Percentiles rank a stretch among this genome's conserved stretches.
Evolutionary conservation across 2,888 invertebrate species (phyloP).

Genomic region (Parascotia fuliginaria): DNA sequence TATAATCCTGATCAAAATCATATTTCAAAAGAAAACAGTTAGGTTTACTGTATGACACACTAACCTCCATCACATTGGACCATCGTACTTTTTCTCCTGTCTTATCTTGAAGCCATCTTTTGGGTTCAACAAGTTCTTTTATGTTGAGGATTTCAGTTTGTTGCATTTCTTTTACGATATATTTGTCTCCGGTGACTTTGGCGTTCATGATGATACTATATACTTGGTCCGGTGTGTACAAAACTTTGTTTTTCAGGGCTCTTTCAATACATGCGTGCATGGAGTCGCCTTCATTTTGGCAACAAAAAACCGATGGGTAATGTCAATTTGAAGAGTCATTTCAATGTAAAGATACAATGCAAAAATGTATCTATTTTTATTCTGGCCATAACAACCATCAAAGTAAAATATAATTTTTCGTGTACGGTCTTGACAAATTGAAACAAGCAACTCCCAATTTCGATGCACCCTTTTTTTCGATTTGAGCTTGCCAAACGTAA

Average conservation of each 20-base stretch:
- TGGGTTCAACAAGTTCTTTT: not conserved
- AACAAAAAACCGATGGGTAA: too few relatives aligned
- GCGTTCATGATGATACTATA: not conserved
- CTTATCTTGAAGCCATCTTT: too few relatives aligned
- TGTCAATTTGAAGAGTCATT: not conserved
- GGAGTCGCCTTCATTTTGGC: not conserved
- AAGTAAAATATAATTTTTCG: conserved; percentile 9
- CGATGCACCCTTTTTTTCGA: conserved; percentile 28
- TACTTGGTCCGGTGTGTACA: conserved; percentile 12
- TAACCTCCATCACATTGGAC: too few relatives aligned
- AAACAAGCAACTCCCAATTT: conserved; percentile 16
- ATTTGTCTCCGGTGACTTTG: conserved; percentile 7
- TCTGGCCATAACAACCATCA: conserved; percentile 15
- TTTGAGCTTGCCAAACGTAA: conserved; percentile 31
- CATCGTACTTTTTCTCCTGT: too few relatives aligned
- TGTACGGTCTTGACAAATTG: conserved; percentile 1
- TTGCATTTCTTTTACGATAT: not conserved
- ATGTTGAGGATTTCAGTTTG: not conserved
- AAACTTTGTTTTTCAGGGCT: not conserved
- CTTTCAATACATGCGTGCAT: conserved; percentile 7
- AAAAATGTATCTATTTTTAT: conserved; percentile 15
- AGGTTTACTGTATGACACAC: too few relatives aligned
- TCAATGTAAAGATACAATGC: conserved; percentile 7
- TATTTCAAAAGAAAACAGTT: too few relatives aligned
- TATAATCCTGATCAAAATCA: too few relatives aligned